Evolutionary conservation across 1,140 invertebrate species (phyloP).

Genomic region (Linepithema humile): DNA sequence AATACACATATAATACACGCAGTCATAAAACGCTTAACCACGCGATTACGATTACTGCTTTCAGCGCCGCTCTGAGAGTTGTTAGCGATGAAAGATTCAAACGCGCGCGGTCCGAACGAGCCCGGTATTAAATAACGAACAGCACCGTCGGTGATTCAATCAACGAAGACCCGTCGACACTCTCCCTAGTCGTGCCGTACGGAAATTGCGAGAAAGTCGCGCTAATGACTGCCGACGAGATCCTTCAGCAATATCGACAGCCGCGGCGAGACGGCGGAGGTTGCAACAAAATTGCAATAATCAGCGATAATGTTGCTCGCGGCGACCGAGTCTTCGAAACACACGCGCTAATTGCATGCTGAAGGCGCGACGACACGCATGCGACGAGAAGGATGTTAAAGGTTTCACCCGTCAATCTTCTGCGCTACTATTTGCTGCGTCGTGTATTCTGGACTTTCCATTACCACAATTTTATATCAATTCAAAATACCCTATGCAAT

Average conservation of each 20-base stretch:
- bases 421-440: background rate
- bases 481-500: background rate
- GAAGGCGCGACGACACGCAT: slow-evolving; percentile 51
- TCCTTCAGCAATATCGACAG: background rate
- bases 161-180: slow-evolving; percentile 6
- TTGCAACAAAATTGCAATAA: slow-evolving; percentile 42
- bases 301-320: slow-evolving; percentile 53
- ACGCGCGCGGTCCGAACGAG: background rate
- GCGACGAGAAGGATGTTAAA: slow-evolving; percentile 13
- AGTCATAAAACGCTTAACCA: slow-evolving; percentile 33
- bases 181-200: background rate
- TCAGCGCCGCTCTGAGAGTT: background rate
- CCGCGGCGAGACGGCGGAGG: slow-evolving; percentile 16
- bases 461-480: slow-evolving; percentile 11
- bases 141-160: slow-evolving; percentile 16
- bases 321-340: slow-evolving; percentile 14
- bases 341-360: slow-evolving; percentile 9
- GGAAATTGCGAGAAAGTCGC: slow-evolving; percentile 43
- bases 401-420: slow-evolving; percentile 54
- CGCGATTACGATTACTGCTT: slow-evolving; percentile 38
- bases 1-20: background rate
- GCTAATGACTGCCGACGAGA: slow-evolving; percentile 2
- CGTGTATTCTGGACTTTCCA: background rate
- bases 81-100: slow-evolving; percentile 5
- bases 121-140: slow-evolving; percentile 33